Conservation (phyloP, 2,113 vertebrate genomes). For the Casuarius casuarius region DNA sequence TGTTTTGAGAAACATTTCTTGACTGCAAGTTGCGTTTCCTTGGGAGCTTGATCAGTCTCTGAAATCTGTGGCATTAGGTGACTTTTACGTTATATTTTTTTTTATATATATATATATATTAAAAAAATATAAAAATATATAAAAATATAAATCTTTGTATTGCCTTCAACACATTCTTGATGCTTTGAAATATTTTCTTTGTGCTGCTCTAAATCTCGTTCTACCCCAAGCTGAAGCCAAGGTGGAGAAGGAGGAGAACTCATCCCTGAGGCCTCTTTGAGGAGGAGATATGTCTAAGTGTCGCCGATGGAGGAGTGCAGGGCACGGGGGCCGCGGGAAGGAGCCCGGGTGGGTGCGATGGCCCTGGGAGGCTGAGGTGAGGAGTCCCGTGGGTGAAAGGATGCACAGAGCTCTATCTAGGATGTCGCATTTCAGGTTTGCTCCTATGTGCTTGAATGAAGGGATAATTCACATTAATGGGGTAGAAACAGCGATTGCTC, state of each 20-base stretch:
- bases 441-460: accelerated
- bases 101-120: no score
- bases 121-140: no score
- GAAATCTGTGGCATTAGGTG: neutral
- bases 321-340: no score
- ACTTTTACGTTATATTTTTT: no score
- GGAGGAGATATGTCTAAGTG: neutral
- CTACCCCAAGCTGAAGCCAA: neutral
- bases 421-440: neutral
- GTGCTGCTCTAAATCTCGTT: accelerated
- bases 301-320: neutral
- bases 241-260: neutral
- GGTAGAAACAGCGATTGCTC: neutral
- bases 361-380: neutral
- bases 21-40: accelerated
- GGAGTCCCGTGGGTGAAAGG: neutral
- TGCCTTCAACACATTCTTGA: accelerated
- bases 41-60: neutral
- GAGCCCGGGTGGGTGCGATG: neutral
- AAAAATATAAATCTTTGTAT: no score
- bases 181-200: neutral
- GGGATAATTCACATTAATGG: neutral
- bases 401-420: neutral
- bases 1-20: neutral
- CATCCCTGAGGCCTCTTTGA: neutral